Conservation (phyloP, 2,888 invertebrate genomes). For the Chelonus formosanus region DNA sequence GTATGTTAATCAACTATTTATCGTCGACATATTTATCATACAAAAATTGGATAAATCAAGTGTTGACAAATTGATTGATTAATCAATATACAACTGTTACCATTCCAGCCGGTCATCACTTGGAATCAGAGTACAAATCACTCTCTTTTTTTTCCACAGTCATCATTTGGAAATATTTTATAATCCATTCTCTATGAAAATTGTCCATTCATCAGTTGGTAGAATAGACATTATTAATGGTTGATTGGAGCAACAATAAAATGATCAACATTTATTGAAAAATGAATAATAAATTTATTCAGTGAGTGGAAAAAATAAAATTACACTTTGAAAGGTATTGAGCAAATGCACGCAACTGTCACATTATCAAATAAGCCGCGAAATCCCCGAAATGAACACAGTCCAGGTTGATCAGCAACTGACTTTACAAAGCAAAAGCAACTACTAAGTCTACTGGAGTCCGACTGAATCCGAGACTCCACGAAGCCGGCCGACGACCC, state of each 20-base stretch:
- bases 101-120: neutral
- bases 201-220: no score
- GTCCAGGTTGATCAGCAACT: conserved; percentile 61
- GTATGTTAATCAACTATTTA: neutral
- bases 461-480: conserved; percentile 25
- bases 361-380: conserved; percentile 26
- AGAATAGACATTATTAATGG: no score
- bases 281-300: neutral
- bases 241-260: no score
- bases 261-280: no score
- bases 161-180: no score
- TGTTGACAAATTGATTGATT: conserved; percentile 9
- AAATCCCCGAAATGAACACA: conserved; percentile 44
- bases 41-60: neutral
- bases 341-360: conserved; percentile 20
- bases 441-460: conserved; percentile 17
- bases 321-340: neutral
- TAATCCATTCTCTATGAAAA: no score
- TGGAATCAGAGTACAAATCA: no score
- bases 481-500: conserved; percentile 34
- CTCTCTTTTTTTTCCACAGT: no score
- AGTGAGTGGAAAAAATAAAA: neutral
- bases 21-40: neutral
- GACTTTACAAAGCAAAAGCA: conserved; percentile 38
- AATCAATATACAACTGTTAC: neutral